These are phyloP conservation scores for Leucoptera coffeella DNA, from an alignment of 2,888 invertebrate genomes.

Conservation along the genomic window DNA sequence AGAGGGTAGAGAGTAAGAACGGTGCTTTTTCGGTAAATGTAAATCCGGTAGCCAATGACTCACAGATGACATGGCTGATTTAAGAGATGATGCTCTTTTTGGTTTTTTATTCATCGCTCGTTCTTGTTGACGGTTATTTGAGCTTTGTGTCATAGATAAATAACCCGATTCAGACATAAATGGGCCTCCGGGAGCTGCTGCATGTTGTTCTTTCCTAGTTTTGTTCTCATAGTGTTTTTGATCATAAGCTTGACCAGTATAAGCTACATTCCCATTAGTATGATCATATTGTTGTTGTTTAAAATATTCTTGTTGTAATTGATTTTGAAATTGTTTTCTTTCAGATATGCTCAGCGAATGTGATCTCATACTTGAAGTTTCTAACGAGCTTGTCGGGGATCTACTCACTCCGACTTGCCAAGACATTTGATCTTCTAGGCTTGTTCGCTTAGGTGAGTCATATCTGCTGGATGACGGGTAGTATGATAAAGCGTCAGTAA, in stretches of 20 bases:
- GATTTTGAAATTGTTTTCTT: constrained; percentile 49
- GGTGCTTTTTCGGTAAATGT: constrained; percentile 68
- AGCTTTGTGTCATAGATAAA: constrained; percentile 66
- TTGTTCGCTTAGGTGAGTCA: constrained; percentile 48
- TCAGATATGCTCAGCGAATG: constrained; percentile 52
- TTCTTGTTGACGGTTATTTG: constrained; percentile 50
- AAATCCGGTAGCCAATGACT: constrained; percentile 77
- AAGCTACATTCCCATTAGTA: constrained; percentile 35
- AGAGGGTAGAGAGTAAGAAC: constrained; percentile 77
- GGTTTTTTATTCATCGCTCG: constrained; percentile 61
- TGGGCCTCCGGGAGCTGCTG: constrained; percentile 48
- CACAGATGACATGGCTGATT: constrained; percentile 75
- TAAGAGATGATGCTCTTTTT: constrained; percentile 66
- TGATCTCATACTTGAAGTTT: constrained; percentile 50
- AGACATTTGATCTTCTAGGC: constrained; percentile 54
- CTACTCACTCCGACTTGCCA: constrained; percentile 52
- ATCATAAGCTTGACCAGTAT: constrained; percentile 26
- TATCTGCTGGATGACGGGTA: constrained; percentile 68
- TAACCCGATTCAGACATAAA: constrained; percentile 76
- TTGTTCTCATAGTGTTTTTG: constrained; percentile 24
- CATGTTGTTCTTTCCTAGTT: constrained; percentile 34
- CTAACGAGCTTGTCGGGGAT: constrained; percentile 58
- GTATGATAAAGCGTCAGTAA: constrained; percentile 76
- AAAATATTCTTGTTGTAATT: constrained; percentile 47
- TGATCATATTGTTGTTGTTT: constrained; percentile 49